A percentile compares a stretch with the other conserved stretches of the same genome.
Evolutionary conservation across 2,797 vertebrate species (phyloP).

Genomic region (Falco rusticolus): DNA sequence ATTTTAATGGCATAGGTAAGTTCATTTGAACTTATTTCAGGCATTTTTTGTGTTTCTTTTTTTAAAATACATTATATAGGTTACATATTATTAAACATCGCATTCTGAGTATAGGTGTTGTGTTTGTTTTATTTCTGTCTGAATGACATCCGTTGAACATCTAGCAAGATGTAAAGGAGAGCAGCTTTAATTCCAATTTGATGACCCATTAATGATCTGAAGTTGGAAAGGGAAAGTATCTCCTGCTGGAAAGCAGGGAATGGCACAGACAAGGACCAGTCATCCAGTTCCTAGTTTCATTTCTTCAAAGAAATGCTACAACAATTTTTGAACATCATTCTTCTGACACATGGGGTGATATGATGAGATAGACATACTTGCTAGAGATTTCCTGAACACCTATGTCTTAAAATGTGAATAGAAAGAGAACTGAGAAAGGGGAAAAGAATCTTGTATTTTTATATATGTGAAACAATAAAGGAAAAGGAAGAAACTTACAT

Average conservation of each 20-base stretch:
- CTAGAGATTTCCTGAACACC: background rate
- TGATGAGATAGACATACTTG: background rate
- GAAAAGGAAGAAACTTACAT: background rate
- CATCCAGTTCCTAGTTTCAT: background rate
- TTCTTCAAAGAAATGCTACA: background rate
- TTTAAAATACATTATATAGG: background rate
- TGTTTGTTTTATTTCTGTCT: background rate
- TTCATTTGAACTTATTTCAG: background rate
- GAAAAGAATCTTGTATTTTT: background rate
- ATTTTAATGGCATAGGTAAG: background rate
- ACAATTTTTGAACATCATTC: background rate
- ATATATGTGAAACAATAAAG: background rate
- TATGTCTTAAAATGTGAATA: background rate
- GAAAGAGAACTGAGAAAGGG: background rate
- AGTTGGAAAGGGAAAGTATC: background rate
- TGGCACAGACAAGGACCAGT: background rate
- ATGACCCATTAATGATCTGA: background rate
- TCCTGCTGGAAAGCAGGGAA: background rate
- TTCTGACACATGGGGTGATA: background rate
- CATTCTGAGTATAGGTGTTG: background rate
- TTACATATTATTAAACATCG: background rate
- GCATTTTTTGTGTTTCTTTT: background rate
- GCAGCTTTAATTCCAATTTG: background rate
- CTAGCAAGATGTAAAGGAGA: background rate
- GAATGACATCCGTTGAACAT: background rate